A percentile compares a stretch with the other conserved stretches of the same genome.
Evolutionary conservation across 2,113 vertebrate species (phyloP).

Genomic region (Paralichthys olivaceus): DNA sequence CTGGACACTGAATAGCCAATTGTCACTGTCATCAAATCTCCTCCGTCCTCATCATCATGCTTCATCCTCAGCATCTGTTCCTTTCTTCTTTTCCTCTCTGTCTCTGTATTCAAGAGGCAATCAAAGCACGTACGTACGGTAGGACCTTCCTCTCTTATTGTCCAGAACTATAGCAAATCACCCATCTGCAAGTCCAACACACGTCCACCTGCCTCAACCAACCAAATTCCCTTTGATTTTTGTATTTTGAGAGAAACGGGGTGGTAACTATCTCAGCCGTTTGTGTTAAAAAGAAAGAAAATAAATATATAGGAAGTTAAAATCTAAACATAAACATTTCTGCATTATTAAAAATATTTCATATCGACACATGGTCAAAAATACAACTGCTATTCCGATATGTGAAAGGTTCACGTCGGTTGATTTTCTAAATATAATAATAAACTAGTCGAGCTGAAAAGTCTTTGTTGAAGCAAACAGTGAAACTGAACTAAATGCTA

Average conservation of each 20-base stretch:
- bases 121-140: slow-evolving; percentile 7
- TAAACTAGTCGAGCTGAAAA: no score
- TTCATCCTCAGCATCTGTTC: slow-evolving; percentile 38
- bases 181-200: background rate
- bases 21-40: background rate
- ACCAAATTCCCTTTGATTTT: background rate
- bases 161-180: slow-evolving; percentile 19
- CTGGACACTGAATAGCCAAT: slow-evolving; percentile 47
- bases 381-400: no score
- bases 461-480: no score
- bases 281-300: no score
- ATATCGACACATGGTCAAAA: no score
- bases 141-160: slow-evolving; percentile 3
- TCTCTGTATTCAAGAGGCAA: slow-evolving; percentile 44
- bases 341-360: no score
- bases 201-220: background rate
- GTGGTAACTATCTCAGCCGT: no score
- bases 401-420: no score
- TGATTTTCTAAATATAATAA: no score
- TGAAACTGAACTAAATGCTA: no score
- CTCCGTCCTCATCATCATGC: background rate
- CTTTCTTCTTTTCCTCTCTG: slow-evolving; percentile 20
- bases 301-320: no score
- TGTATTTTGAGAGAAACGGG: background rate
- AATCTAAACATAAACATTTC: no score